These are phyloP conservation scores for Hystrix cristata DNA, from an alignment of 2,113 vertebrate genomes.

Conservation along the genomic window DNA sequence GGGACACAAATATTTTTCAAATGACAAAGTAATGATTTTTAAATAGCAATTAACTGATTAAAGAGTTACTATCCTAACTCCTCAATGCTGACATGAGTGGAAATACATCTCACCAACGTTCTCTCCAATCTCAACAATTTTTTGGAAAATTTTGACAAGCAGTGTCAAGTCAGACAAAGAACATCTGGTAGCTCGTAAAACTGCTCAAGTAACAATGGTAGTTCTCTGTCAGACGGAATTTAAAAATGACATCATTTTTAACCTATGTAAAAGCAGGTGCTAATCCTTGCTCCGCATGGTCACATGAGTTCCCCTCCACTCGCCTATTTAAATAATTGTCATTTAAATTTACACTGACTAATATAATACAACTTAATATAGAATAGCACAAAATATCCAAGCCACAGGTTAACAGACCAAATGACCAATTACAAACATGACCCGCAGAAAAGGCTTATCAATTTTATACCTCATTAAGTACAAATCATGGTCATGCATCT, in stretches of 20 bases:
- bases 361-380: not conserved
- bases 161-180: not conserved
- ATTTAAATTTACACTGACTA: not conserved
- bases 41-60: not conserved
- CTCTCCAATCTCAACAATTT: not conserved
- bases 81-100: not conserved
- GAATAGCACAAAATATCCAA: not conserved
- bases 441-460: not conserved
- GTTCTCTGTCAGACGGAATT: not conserved
- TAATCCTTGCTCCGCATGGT: not conserved
- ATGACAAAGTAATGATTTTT: slow-evolving; percentile 51
- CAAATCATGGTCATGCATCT: not conserved
- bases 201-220: not conserved
- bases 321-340: not conserved
- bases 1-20: slow-evolving; percentile 17
- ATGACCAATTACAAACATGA: not conserved
- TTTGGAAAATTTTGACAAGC: not conserved
- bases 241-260: not conserved
- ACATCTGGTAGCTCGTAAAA: not conserved
- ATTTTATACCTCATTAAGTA: not conserved
- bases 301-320: not conserved
- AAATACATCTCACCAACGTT: not conserved
- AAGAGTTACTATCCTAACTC: not conserved
- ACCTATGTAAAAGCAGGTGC: not conserved
- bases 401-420: not conserved